Percentiles rank a stretch among this genome's conserved stretches.
phyloP scores from a whole-genome alignment of 2,888 invertebrate species.

The Pterostichus madidus region DNA sequence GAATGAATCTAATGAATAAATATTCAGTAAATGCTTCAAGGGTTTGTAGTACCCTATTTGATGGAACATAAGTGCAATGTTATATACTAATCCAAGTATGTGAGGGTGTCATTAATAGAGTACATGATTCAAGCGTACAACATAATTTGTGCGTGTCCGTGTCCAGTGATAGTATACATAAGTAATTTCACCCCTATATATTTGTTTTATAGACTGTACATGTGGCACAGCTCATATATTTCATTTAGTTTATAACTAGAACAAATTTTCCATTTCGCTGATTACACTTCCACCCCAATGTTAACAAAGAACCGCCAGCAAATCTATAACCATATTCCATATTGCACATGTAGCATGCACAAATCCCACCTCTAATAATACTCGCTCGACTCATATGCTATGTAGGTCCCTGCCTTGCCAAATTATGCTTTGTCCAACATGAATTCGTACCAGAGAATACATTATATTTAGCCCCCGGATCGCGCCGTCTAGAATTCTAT shows the following conservation, averaged over 20 bases:
- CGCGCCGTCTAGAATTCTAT: too few species aligned
- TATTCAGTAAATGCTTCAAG: too few species aligned
- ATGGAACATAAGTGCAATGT: too few species aligned
- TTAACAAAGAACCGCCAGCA: constrained; percentile 9
- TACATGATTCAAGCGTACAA: too few species aligned
- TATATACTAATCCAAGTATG: too few species aligned
- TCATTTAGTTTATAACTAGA: constrained; percentile 44
- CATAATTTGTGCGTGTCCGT: too few species aligned
- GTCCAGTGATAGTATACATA: not conserved
- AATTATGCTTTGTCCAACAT: not conserved
- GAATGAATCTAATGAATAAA: too few species aligned
- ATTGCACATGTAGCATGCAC: constrained; percentile 29
- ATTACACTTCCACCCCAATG: not conserved
- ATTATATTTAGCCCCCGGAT: too few species aligned
- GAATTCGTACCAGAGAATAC: not conserved
- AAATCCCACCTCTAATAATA: constrained; percentile 37
- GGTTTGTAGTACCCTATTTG: too few species aligned
- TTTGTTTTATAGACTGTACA: not conserved
- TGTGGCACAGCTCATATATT: constrained; percentile 26
- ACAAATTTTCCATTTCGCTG: constrained; percentile 34
- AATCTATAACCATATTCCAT: constrained; percentile 41
- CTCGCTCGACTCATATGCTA: not conserved
- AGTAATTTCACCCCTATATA: not conserved
- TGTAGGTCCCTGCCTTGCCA: not conserved
- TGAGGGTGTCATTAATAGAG: too few species aligned